Evolutionary conservation across 2,888 invertebrate genomes (phyloP), one percentile per base, ranked within the genome.

Genomic region (Tenthredo notha): DNA sequence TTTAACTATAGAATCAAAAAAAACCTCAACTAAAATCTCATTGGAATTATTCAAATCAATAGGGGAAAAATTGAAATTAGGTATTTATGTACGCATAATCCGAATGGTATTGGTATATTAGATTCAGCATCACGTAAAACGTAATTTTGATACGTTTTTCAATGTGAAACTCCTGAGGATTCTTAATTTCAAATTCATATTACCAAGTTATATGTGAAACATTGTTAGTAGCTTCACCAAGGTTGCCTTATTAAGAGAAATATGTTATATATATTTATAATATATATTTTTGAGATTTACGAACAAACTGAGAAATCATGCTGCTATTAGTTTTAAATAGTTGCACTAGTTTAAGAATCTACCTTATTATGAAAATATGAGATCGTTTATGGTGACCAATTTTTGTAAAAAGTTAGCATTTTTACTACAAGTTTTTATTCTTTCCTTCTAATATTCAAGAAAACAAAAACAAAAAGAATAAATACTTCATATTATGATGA

Each of bases 221-320:
- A 47, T 83, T 83, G 67, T 83, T 83, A 83, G 67, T 83, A 83
- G 9, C 33, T 50, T 67, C 47, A 83, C 83, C 83, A 47, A 67
- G 67, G 67, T 83, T 83, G 83, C 83, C 83, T 83, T 83, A 83
- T 47, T 43, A 50, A 47, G 33, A 65, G 67, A 65, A 43, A 29
- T 83, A 83, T 83, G 47, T 67, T 65, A 83, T 70, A 83, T 83
- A 83, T 67, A 33, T 33, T 4, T 83, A 83, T 83, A 67, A 70
- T 83, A 83, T 83, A 83, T 83, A 67, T 83, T 67, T 83, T 83
- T 83, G 43, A 83, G 47, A 83, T 67, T 50, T 29, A 83, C 18
- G 70, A 83, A 83, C 83, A 83, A 83, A 83, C 67, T 54, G 29
- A 83, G 70, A 67, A 43, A 58, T 80, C 12, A 83, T 67, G 18